phyloP scores from a whole-genome alignment of 1,140 invertebrate genomes.

The Tetragnatha versicolor region DNA sequence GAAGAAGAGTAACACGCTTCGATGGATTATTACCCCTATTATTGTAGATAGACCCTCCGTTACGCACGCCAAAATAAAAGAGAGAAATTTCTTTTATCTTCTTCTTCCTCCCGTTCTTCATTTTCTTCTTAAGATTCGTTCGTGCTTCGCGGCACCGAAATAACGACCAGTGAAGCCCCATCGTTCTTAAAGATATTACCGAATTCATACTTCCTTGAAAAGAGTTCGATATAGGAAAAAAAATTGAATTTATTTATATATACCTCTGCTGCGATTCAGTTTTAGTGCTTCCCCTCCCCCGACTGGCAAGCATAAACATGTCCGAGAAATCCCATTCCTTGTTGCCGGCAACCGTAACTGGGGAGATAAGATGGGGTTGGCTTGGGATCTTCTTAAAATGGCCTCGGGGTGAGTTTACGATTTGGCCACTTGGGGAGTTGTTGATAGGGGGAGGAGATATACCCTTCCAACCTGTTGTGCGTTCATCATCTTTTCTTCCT shows the following conservation, averaged over 20 bases:
- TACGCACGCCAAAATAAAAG: background rate
- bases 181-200: conserved; percentile 15
- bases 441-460: too few species aligned
- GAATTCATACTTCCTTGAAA: conserved; percentile 12
- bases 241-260: conserved; percentile 9
- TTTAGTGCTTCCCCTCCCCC: background rate
- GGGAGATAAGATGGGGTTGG: too few species aligned
- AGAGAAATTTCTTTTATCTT: background rate
- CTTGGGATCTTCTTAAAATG: too few species aligned
- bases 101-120: background rate
- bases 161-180: background rate
- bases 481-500: too few species aligned
- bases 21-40: conserved; percentile 11
- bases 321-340: conserved; percentile 29
- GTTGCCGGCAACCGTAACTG: background rate
- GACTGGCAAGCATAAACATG: conserved; percentile 38
- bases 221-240: background rate
- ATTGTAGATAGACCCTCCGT: background rate
- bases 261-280: background rate
- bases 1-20: background rate
- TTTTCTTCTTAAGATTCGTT: background rate
- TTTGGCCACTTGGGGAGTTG: too few species aligned
- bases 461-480: too few species aligned
- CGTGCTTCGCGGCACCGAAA: conserved; percentile 5
- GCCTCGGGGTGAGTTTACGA: too few species aligned